Percentiles rank a stretch among this genome's conserved stretches.
phyloP scores from a whole-genome alignment of 2,888 invertebrate genomes.

The Calameuta idolon region DNA sequence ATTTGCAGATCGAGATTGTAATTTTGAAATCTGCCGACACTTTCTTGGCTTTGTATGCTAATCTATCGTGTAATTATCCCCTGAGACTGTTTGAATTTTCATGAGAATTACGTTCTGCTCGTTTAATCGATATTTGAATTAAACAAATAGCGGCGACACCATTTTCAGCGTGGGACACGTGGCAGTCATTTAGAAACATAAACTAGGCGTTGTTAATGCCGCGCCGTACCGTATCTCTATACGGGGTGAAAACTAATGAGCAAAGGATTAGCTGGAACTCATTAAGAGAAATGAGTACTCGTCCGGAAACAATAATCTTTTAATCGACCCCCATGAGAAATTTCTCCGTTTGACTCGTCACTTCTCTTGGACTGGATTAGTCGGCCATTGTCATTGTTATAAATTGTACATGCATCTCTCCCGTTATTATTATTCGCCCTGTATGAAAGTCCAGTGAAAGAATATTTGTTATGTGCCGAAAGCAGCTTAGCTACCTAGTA shows the following conservation, averaged over 20 bases:
- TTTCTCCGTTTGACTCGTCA: not conserved
- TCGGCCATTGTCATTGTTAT: not conserved
- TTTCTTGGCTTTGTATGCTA: not conserved
- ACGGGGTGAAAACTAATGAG: not conserved
- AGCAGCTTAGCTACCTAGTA: not conserved
- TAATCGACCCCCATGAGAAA: not conserved
- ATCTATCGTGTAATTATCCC: not conserved
- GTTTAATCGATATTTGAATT: not conserved
- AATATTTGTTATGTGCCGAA: not conserved
- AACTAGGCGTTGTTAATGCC: not conserved
- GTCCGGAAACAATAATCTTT: not conserved
- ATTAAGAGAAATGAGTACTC: not conserved
- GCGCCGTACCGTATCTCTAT: not conserved
- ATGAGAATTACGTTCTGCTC: not conserved
- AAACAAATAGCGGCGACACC: not conserved
- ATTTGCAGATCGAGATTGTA: not conserved
- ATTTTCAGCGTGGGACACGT: not conserved
- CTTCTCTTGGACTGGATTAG: not conserved
- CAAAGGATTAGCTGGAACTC: not conserved
- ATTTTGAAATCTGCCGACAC: not conserved
- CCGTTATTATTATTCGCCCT: not conserved
- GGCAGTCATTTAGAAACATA: not conserved
- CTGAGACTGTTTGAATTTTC: not conserved
- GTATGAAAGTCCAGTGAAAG: not conserved
- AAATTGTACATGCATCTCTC: not conserved